Evolutionary conservation across 2,888 invertebrate species (phyloP), one percentile per base, ranked within the genome.

Genomic region (Portevinia maculata): DNA sequence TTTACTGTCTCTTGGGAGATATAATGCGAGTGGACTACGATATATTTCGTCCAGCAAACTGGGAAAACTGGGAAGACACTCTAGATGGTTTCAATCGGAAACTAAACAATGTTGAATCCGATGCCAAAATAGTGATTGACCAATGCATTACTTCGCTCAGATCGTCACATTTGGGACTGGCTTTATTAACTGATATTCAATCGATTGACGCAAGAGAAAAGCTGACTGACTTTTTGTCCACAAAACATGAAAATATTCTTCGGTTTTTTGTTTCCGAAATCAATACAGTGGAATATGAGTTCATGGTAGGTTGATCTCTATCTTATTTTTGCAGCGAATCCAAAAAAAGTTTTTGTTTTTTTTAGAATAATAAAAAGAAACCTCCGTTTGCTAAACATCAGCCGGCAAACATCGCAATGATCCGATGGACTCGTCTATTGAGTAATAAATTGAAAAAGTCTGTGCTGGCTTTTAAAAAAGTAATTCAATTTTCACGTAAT

Each of bases 251-350:
- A 84, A 94, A 96, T 30, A 93, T 98, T 53, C 93, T 98, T 91
- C 93, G 95, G 53, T 97, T 96, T 88, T 98, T 97, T 87, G 94
- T 94, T 62, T 95, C 95, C 85, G 98, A 98, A 92, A 94, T 98
- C 55, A 92, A 93, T 13, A 90, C 91, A 2, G 93, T 96, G 46
- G 96, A 94, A 87, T 93, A 93, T 85, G 93, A 93, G 71, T 96
- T 95, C 88, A 92, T 93, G 89, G 96, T 95, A 88, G 89, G 90
- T 88, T 19, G 4, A n/a, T n/a, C 7, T 13, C 1, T 5, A 39
- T 30, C 17, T 24, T 9, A 32, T 9, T 59, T 4, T 24, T 24
- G n/a, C n/a, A n/a, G n/a, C n/a, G n/a, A n/a, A n/a, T n/a, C n/a
- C n/a, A n/a, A n/a, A n/a, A n/a, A n/a, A n/a, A n/a, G n/a, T n/a